phyloP scores from a whole-genome alignment of 1,140 invertebrate genomes.

The Scaptomyza montana region DNA sequence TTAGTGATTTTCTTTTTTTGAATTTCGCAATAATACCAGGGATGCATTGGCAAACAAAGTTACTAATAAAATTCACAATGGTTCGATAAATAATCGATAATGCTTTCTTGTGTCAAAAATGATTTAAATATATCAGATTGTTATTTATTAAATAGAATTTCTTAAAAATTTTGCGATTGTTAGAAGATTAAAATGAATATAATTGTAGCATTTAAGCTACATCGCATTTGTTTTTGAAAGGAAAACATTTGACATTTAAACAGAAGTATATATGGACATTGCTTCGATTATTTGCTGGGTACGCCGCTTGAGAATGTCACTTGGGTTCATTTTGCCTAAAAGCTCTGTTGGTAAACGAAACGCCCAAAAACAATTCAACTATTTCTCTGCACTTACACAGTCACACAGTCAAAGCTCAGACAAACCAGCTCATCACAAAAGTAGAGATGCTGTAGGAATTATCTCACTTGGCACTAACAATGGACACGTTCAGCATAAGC shows the following conservation, averaged over 20 bases:
- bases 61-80: background rate
- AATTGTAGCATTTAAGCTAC: no score
- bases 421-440: background rate
- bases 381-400: background rate
- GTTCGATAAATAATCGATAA: background rate
- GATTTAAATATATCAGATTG: no score
- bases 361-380: background rate
- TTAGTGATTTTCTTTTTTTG: no score
- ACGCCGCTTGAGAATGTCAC: background rate
- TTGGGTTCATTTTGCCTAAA: background rate
- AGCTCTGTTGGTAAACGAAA: background rate
- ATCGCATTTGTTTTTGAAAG: no score
- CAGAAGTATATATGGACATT: background rate
- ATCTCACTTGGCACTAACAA: background rate
- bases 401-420: background rate
- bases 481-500: background rate
- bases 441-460: background rate
- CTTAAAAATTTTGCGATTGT: no score
- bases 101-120: background rate
- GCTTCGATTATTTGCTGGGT: background rate
- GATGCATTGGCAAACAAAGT: background rate
- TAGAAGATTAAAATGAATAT: no score
- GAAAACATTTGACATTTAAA: no score
- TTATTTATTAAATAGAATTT: no score
- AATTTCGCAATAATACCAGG: background rate